Conservation (phyloP, 2,888 invertebrate species). For the Caprella mutica region DNA sequence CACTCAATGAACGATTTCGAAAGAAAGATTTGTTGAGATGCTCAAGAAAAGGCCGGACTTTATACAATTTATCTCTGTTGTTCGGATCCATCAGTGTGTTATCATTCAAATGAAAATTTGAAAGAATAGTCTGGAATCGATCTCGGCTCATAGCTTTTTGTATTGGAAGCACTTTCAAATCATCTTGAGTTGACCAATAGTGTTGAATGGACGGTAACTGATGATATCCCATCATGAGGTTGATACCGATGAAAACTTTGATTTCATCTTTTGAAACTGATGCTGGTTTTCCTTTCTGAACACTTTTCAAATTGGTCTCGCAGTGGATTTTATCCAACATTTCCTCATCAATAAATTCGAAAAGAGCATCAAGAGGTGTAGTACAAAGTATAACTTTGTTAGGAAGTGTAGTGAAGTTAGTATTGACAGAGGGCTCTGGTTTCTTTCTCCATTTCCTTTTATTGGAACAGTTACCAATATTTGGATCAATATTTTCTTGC, state of each 20-base stretch:
- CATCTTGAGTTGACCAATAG: neutral
- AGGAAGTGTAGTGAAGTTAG: too few species aligned
- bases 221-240: neutral
- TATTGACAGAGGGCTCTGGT: neutral
- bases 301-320: neutral
- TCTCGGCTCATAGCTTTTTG: neutral
- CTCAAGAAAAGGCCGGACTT: neutral
- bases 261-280: neutral
- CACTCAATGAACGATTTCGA: too few species aligned
- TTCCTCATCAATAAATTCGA: neutral
- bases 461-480: too few species aligned
- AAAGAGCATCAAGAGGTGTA: neutral
- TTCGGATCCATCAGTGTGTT: neutral
- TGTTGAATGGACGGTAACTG: neutral
- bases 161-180: neutral
- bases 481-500: too few species aligned
- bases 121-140: neutral
- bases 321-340: neutral
- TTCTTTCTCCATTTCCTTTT: conserved; percentile 2
- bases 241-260: neutral
- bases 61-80: neutral
- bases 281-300: neutral
- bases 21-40: neutral
- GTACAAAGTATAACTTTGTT: too few species aligned
- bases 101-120: conserved; percentile 1